These are phyloP conservation scores for Myripristis murdjan DNA, from an alignment of 2,797 vertebrate genomes.

Conservation along the genomic window DNA sequence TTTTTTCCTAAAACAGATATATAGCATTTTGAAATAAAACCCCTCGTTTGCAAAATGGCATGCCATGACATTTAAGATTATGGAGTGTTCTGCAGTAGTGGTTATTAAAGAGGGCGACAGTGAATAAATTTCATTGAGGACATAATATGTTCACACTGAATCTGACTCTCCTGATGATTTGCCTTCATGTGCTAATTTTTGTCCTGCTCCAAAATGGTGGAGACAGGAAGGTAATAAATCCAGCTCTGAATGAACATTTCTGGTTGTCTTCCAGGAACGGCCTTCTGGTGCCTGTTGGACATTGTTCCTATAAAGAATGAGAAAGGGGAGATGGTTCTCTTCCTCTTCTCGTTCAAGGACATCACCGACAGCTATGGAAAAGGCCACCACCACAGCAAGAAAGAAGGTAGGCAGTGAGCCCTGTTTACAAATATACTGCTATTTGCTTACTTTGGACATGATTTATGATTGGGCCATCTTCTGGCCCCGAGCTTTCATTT, in stretches of 20 bases:
- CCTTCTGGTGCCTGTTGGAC: slow-evolving; percentile 96
- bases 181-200: not conserved
- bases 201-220: not conserved
- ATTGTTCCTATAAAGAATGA: slow-evolving; percentile 99
- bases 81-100: not conserved
- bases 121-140: slow-evolving; percentile 7
- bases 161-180: slow-evolving; percentile 3
- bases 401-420: slow-evolving; percentile 83
- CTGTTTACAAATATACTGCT: slow-evolving; percentile 26
- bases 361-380: slow-evolving; percentile 90
- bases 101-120: no score
- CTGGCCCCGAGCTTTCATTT: slow-evolving; percentile 55
- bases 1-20: no score
- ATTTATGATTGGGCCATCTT: slow-evolving; percentile 59
- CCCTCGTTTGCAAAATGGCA: slow-evolving; percentile 23
- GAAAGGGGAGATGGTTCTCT: slow-evolving; percentile 96
- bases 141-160: slow-evolving; percentile 1
- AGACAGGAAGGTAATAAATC: not conserved
- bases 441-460: slow-evolving; percentile 55
- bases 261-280: slow-evolving; percentile 82
- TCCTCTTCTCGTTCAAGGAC: slow-evolving; percentile 98
- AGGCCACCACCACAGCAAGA: slow-evolving; percentile 80
- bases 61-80: slow-evolving; percentile 9
- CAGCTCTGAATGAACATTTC: slow-evolving; percentile 1
- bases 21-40: no score